Conservation (phyloP, 2,888 invertebrate genomes). For the Eupsilia transversa region DNA sequence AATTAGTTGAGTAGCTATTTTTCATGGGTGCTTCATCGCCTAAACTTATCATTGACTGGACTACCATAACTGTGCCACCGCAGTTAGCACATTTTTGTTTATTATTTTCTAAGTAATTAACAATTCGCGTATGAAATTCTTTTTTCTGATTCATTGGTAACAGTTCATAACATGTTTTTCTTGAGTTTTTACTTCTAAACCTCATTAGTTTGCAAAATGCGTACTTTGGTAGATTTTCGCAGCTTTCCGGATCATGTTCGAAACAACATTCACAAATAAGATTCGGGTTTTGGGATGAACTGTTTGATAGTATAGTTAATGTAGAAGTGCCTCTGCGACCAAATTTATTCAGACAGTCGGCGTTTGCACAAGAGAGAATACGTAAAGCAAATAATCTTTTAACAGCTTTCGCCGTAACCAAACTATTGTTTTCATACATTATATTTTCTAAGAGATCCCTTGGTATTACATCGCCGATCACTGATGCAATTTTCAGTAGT, state of each 20-base stretch:
- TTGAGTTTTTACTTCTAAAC: conserved; percentile 88
- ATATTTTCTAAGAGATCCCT: conserved; percentile 89
- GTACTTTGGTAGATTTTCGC: conserved; percentile 86
- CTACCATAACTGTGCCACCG: conserved; percentile 83
- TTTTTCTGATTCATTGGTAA: conserved; percentile 89
- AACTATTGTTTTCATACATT: conserved; percentile 88
- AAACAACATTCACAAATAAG: conserved; percentile 83
- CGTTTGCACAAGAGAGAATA: conserved; percentile 89
- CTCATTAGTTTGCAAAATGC: conserved; percentile 91
- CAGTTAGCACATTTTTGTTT: conserved; percentile 89
- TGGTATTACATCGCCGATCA: conserved; percentile 90
- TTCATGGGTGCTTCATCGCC: conserved; percentile 25
- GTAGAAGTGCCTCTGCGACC: conserved; percentile 66
- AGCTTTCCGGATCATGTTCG: conserved; percentile 79
- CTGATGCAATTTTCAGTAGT: conserved; percentile 91
- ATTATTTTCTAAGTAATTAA: conserved; percentile 87
- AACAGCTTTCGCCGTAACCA: conserved; percentile 89
- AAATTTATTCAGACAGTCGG: conserved; percentile 67
- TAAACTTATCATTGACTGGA: conserved; percentile 75
- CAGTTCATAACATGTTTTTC: conserved; percentile 89
- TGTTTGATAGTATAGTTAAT: conserved; percentile 58
- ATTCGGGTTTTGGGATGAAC: conserved; percentile 59
- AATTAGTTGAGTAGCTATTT: conserved; percentile 8
- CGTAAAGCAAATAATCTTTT: conserved; percentile 89
- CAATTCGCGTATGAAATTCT: conserved; percentile 89